Base-by-base conservation (phyloP, 1,140 invertebrate genomes). In the Drosophila equinoxialis region DNA sequence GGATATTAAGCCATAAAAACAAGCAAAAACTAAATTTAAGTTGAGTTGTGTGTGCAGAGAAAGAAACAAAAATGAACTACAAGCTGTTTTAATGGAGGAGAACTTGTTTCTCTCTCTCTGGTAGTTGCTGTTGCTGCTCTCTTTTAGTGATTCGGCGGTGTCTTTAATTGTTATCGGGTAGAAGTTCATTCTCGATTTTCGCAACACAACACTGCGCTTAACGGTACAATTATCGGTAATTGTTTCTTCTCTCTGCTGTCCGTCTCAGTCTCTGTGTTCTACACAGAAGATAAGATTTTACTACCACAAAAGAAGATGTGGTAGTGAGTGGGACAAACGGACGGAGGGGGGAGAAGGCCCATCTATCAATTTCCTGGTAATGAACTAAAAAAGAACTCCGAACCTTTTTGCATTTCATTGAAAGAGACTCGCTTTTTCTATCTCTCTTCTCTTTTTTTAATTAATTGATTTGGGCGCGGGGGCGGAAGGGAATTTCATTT, bases 1-100 rank as follows among this genome's bases (percentile, higher is more conserved):
- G 81, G 81, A 85, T 85, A 85, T 85, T 85, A 78, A 85, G 78
- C 82, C 68, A 85, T 85, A 81, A 85, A 75, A 81, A 70, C 68
- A 70, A 59, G 78, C 77, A 70, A 63, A 65, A 65, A 64, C 76
- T 61, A 66, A 55, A 63, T 37, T 45, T 63, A 30, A 45, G 60
- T 71, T 14, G 23, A 14, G 23, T 39, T 17, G 30, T 6, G 30
- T 30, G 13, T 6, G 41, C 33, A 33, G 57, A 48, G 4, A 13
- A 14, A 14, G 26, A 35, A 41, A 39, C 39, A 64, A 39, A 45
- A 30, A 30, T 30, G 6, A 6, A 30, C 30, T 30, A 30, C 33
- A 42, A 20, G 51, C 64, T 13, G 17, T 30, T 30, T 30, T 30
- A 30, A 30, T 30, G 30, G 30, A 30, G 30, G 30, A 59, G 55